phyloP scores from a whole-genome alignment of 2,113 vertebrate genomes.

The Merops nubicus region DNA sequence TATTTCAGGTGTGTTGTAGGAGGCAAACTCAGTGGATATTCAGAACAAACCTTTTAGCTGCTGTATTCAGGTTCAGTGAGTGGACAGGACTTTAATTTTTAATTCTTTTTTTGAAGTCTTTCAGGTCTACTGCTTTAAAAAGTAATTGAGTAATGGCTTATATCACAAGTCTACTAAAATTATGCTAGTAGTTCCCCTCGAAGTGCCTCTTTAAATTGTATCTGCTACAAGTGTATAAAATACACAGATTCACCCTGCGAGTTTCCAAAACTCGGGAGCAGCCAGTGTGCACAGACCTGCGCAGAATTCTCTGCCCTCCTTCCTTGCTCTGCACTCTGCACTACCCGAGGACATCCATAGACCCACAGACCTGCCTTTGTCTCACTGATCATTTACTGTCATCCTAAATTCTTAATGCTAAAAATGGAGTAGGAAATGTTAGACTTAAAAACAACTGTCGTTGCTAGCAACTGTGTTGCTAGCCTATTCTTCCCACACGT shows the following conservation, averaged over 20 bases:
- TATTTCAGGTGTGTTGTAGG: not conserved
- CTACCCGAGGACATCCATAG: not conserved
- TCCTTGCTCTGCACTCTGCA: not conserved
- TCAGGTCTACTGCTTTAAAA: constrained; percentile 2
- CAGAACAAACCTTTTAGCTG: constrained; percentile 23
- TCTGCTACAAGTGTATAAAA: not conserved
- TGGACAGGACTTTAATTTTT: not conserved
- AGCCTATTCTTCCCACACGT: not conserved
- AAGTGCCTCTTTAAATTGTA: constrained; percentile 35
- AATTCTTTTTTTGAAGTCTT: not conserved
- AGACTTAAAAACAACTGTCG: not conserved
- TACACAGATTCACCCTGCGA: not conserved
- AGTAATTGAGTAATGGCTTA: not conserved
- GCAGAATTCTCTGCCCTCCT: not conserved
- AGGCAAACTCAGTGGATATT: constrained; percentile 30
- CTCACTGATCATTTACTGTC: not conserved
- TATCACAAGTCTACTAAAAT: not conserved
- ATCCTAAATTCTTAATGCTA: not conserved
- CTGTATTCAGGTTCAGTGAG: not conserved
- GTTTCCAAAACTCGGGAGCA: constrained; percentile 23
- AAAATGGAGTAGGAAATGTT: not conserved
- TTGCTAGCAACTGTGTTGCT: not conserved
- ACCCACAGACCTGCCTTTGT: not conserved
- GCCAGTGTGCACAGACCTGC: not conserved
- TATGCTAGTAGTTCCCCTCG: not conserved